phyloP scores from a whole-genome alignment of 1,140 invertebrate genomes.

The Drosophila miranda region DNA sequence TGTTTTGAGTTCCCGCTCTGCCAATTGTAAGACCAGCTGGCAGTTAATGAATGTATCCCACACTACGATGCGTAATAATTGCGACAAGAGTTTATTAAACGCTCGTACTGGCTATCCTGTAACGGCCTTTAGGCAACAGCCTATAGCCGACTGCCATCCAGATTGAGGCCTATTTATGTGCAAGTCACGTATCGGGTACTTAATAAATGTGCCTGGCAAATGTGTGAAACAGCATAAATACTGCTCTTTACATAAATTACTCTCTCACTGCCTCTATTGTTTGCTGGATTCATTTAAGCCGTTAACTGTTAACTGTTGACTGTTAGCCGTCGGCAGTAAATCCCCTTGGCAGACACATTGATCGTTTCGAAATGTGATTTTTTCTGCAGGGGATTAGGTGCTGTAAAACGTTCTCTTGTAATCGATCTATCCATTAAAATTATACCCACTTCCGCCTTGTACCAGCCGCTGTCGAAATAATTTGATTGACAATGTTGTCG shows the following conservation, averaged over 20 bases:
- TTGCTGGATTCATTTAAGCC: constrained; percentile 40
- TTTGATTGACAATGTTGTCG: too few species aligned
- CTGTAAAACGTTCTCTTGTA: too few species aligned
- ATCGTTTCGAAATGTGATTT: constrained; percentile 24
- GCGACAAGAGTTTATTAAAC: constrained; percentile 55
- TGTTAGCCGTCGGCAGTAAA: constrained; percentile 24
- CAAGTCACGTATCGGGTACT: constrained; percentile 57
- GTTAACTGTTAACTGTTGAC: constrained; percentile 44
- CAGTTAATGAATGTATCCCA: constrained; percentile 49
- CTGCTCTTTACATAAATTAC: constrained; percentile 54
- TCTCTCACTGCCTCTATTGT: constrained; percentile 31
- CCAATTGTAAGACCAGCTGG: constrained; percentile 17
- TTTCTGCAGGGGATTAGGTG: constrained; percentile 3
- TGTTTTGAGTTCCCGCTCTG: neutral
- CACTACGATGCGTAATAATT: constrained; percentile 55
- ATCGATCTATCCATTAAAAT: too few species aligned
- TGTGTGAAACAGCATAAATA: constrained; percentile 57
- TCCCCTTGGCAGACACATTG: constrained; percentile 16
- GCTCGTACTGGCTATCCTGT: constrained; percentile 38
- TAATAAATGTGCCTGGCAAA: constrained; percentile 59
- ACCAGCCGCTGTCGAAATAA: too few species aligned
- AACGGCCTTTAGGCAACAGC: neutral
- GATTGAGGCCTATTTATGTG: constrained; percentile 46
- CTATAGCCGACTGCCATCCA: neutral
- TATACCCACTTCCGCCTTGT: too few species aligned